A percentile compares a stretch with the other conserved stretches of the same genome.
phyloP scores from a whole-genome alignment of 2,888 invertebrate genomes.

The Diarsia brunnea region DNA sequence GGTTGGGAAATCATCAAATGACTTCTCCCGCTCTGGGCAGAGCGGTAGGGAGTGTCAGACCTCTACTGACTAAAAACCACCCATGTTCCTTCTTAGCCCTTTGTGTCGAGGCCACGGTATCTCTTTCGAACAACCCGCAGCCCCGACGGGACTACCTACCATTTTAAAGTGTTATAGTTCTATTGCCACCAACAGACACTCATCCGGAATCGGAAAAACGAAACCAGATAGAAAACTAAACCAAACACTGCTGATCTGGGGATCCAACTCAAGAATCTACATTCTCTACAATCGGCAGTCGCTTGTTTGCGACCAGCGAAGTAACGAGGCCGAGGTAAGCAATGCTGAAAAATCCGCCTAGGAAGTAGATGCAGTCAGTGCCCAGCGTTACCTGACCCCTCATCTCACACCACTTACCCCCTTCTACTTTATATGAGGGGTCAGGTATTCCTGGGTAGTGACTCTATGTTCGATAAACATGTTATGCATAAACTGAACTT shows the following conservation, averaged over 20 bases:
- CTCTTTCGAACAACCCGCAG: no score
- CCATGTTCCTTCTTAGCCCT: no score
- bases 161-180: background rate
- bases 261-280: background rate
- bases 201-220: background rate
- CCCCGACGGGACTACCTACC: no score
- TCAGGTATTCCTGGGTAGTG: no score
- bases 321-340: background rate
- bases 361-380: background rate
- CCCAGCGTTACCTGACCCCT: no score
- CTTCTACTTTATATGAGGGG: no score
- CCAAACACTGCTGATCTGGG: background rate
- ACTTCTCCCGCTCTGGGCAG: no score
- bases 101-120: no score
- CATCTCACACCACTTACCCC: no score
- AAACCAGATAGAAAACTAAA: background rate
- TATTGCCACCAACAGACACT: background rate
- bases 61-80: no score
- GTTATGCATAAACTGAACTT: slow-evolving; percentile 13
- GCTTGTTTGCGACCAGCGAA: background rate
- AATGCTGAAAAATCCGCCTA: background rate
- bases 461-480: slow-evolving; percentile 7
- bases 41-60: no score
- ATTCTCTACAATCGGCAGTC: background rate
- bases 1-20: no score